Base-by-base conservation (phyloP, 2,888 invertebrate species). In the Ceriagrion tenellum region DNA sequence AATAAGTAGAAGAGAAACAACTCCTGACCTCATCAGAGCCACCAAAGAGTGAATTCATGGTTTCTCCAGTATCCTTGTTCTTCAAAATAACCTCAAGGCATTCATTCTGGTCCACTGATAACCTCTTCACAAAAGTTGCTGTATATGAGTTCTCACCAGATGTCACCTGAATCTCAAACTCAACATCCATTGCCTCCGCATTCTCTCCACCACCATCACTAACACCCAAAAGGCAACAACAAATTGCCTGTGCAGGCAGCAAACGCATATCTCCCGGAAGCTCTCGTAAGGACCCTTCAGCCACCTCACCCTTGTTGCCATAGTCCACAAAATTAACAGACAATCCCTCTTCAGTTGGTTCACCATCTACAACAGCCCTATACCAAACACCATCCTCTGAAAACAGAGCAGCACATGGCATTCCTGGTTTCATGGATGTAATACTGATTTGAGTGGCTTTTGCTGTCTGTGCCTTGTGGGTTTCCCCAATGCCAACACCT, bases 271-370 rank as follows among this genome's bases (percentile, higher is more conserved):
- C 93, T n/a, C 63, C 63, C 4, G 63, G 40, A n/a, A 93, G 47
- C 26, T 30, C 93, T n/a, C 69, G 47, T 13, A 93, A 13, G 30
- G 69, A 47, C 4, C 93, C 93, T 47, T 93, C 96, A 35, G 97
- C 97, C 95, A 98, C 97, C 23, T 97, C 96, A 96, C 98, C 98
- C 96, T 97, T 97, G 96, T 98, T 98, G 89, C 98, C 98, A 96
- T 97, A 98, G 96, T 98, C 98, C 63, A 98, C 97, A 96, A 98
- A 98, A 95, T 97, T 97, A n/a, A 98, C 98, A 96, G 98, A 97
- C 93, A 98, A 97, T 2, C 95, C 63, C 13, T 97, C 96, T 35
- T 97, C 96, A 20, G 95, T 95, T 4, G 93, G 69, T 95, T 97
- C 97, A 95, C 97, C 97, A 95, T 97, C 97, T 89, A 97, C 96